A percentile compares a stretch with the other conserved stretches of the same genome.
These are phyloP conservation scores for Aleadryas rufinucha DNA, from an alignment of 2,113 vertebrate species.

Conservation along the genomic window DNA sequence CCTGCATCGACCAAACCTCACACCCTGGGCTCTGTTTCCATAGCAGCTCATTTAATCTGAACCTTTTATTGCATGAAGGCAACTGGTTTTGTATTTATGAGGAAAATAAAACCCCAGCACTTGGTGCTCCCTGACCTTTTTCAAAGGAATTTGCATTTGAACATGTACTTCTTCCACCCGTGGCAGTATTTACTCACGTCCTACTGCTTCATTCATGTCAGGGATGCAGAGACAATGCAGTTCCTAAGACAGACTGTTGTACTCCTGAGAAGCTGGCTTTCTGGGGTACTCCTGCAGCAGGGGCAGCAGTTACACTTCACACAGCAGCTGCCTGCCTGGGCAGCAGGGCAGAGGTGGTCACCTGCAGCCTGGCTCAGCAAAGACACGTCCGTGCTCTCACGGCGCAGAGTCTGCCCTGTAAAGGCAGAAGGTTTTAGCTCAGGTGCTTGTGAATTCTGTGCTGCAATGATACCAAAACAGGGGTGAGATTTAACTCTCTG, in stretches of 20 bases:
- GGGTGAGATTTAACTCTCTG: neutral
- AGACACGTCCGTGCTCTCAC: neutral
- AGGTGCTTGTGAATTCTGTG: neutral
- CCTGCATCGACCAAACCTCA: neutral
- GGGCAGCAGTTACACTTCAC: rapidly evolving
- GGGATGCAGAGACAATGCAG: neutral
- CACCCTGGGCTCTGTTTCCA: neutral
- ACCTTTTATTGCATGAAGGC: neutral
- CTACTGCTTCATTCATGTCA: neutral
- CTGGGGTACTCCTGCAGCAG: neutral
- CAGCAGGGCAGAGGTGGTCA: neutral
- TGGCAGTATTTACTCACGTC: neutral
- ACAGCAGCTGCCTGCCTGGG: neutral
- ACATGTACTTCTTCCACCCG: neutral
- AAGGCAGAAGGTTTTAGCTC: neutral
- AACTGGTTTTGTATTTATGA: neutral
- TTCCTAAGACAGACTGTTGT: neutral
- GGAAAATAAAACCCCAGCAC: neutral
- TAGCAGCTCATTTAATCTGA: neutral
- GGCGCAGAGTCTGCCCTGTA: neutral
- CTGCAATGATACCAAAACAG: neutral
- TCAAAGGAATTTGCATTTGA: neutral
- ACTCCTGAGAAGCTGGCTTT: neutral
- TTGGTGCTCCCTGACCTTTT: neutral
- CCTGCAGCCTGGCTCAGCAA: neutral